Percentiles rank a stretch among this genome's conserved stretches.
phyloP scores from a whole-genome alignment of 2,888 invertebrate genomes.

The Tanytarsus gracilentus region DNA sequence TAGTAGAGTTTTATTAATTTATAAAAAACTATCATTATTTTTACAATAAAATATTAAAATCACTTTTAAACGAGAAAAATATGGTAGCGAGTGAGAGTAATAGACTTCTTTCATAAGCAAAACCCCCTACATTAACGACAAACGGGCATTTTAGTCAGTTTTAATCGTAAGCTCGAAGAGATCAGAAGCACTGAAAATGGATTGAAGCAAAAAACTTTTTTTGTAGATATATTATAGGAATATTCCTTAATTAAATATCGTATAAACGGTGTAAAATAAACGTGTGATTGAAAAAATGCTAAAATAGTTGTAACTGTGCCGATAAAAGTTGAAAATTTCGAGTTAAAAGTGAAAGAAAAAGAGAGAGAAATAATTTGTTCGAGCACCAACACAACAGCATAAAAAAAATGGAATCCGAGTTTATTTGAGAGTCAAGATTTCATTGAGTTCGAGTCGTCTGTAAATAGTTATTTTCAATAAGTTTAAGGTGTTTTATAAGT shows the following conservation, averaged over 20 bases:
- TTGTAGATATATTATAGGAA: constrained; percentile 19
- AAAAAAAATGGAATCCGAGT: constrained; percentile 27
- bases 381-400: constrained; percentile 20
- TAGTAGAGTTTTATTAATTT: too few relatives aligned
- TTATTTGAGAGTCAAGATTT: constrained; percentile 17
- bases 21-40: too few relatives aligned
- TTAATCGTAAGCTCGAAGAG: constrained; percentile 10
- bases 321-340: constrained; percentile 5
- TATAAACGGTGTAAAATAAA: constrained; percentile 2
- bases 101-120: too few relatives aligned
- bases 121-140: background rate
- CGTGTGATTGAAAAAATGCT: background rate
- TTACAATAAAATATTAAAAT: too few relatives aligned
- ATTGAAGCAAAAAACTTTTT: background rate
- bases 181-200: constrained; percentile 12
- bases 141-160: background rate
- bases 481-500: constrained; percentile 2
- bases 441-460: constrained; percentile 13
- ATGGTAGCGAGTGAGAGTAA: too few relatives aligned
- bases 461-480: constrained; percentile 24
- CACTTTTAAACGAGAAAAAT: too few relatives aligned
- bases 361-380: background rate
- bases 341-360: background rate
- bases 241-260: constrained; percentile 21
- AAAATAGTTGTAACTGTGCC: background rate